Evolutionary conservation across 2,797 vertebrate species (phyloP).

Genomic region (Loriculus beryllinus): DNA sequence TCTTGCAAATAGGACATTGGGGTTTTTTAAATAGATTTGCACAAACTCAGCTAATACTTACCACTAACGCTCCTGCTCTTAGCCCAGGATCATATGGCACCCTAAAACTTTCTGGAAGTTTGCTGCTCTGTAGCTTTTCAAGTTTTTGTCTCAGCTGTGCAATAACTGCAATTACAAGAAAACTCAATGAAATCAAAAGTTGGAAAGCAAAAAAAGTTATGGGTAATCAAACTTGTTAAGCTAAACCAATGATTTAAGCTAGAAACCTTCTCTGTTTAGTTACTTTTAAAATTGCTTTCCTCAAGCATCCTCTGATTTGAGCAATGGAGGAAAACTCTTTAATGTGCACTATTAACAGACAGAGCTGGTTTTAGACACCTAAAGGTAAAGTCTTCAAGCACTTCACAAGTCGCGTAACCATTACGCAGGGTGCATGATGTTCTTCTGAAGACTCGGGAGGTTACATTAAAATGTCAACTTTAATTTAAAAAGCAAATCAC

Average conservation of each 20-base stretch:
- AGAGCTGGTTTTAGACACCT: neutral
- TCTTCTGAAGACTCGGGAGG: neutral
- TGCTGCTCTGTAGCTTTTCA: conserved; percentile 87
- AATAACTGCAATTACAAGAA: conserved; percentile 82
- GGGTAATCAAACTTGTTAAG: neutral
- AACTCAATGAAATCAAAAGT: neutral
- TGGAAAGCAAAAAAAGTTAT: neutral
- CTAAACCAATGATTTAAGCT: neutral
- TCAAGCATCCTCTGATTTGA: neutral
- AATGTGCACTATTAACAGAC: neutral
- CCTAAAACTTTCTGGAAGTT: conserved; percentile 89
- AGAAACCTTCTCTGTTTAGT: neutral
- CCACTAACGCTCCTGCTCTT: conserved; percentile 89
- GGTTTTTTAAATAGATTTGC: neutral
- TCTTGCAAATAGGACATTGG: neutral
- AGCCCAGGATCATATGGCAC: conserved; percentile 96
- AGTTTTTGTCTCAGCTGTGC: conserved; percentile 92
- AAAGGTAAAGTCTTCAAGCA: neutral
- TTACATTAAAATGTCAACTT: neutral
- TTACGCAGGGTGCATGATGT: neutral
- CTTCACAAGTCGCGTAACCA: neutral
- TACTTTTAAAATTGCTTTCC: neutral
- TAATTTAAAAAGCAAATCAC: neutral
- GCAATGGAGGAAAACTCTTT: neutral
- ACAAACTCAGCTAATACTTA: conserved; percentile 62